These are phyloP conservation scores for Nebria salina DNA, from an alignment of 2,888 invertebrate species.

Conservation along the genomic window DNA sequence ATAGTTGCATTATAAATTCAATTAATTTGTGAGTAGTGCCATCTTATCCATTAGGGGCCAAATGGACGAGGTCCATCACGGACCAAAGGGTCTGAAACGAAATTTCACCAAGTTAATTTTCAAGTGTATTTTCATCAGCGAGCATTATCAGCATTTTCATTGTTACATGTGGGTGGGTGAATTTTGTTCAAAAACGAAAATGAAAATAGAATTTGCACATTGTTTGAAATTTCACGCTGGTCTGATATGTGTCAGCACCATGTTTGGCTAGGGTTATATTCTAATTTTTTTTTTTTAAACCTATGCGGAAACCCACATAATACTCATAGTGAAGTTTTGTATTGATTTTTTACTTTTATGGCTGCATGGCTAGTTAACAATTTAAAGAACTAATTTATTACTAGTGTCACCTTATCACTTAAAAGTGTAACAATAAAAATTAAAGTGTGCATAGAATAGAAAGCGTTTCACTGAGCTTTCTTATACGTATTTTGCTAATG, in stretches of 20 bases:
- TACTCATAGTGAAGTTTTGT: background rate
- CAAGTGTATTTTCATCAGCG: background rate
- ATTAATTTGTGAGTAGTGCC: slow-evolving; percentile 1
- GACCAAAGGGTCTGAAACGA: background rate
- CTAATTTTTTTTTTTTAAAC: background rate
- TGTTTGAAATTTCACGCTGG: background rate
- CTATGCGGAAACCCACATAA: background rate
- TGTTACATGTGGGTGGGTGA: background rate
- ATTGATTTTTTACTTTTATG: background rate
- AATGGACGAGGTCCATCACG: background rate
- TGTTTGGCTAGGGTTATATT: background rate
- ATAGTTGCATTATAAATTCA: background rate
- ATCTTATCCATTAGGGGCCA: background rate
- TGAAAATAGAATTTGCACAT: background rate
- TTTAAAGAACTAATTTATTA: background rate
- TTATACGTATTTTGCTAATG: no score
- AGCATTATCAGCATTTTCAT: background rate
- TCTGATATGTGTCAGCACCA: background rate
- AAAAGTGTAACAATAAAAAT: background rate
- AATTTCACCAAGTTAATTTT: background rate
- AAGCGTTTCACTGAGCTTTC: no score
- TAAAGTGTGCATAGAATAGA: background rate
- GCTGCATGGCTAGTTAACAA: background rate
- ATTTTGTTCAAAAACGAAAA: background rate
- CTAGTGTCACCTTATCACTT: background rate